Evolutionary conservation across 2,888 invertebrate species (phyloP).

Genomic region (Stenolophus ochropezus): DNA sequence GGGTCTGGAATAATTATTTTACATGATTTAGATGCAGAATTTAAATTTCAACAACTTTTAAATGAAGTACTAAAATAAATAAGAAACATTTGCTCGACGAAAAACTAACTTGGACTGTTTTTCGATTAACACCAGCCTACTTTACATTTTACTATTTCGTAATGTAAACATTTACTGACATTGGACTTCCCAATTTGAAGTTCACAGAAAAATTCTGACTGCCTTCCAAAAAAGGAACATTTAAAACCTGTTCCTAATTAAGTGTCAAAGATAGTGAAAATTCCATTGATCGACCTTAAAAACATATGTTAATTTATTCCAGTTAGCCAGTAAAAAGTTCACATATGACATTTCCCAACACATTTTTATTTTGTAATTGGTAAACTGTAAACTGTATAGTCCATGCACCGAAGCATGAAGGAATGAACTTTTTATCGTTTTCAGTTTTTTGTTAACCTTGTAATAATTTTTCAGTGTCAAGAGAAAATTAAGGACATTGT

Average conservation of each 20-base stretch:
- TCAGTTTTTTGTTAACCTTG: constrained; percentile 1
- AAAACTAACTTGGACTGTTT: too few relatives aligned
- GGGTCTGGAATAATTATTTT: too few relatives aligned
- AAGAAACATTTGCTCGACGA: too few relatives aligned
- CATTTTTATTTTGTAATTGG: neutral
- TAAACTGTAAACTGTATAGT: neutral
- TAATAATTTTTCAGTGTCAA: constrained; percentile 36
- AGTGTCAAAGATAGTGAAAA: neutral
- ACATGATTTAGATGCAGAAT: too few relatives aligned
- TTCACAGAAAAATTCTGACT: neutral
- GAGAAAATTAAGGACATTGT: neutral
- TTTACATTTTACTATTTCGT: neutral
- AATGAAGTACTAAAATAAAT: too few relatives aligned
- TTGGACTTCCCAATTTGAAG: neutral
- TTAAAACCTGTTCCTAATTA: constrained; percentile 3
- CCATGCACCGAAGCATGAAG: neutral
- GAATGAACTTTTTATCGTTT: neutral
- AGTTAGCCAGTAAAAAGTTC: neutral
- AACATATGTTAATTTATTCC: neutral
- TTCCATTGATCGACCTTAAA: constrained; percentile 2
- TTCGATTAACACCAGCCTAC: neutral
- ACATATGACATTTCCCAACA: neutral
- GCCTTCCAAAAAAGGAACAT: neutral
- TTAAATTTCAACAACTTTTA: too few relatives aligned
- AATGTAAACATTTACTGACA: neutral